These are phyloP conservation scores for Acanthisitta chloris DNA, from an alignment of 2,113 vertebrate species.

Conservation along the genomic window DNA sequence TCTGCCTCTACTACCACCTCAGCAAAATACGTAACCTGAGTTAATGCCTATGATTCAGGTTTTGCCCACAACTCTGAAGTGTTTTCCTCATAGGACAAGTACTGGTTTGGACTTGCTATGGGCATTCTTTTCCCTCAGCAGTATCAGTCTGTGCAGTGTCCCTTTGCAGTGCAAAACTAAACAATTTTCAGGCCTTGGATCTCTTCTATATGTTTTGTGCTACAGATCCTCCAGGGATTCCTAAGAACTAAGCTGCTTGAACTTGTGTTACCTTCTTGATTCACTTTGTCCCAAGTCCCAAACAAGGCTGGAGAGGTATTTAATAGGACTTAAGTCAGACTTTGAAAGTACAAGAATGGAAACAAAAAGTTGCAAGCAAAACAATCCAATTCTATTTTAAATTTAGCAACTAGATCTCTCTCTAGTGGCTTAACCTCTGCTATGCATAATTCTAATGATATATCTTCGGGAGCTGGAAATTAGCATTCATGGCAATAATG, in stretches of 20 bases:
- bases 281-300: background rate
- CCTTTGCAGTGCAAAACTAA: background rate
- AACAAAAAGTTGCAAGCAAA: background rate
- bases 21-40: background rate
- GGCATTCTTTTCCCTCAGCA: background rate
- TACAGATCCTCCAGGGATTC: background rate
- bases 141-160: background rate
- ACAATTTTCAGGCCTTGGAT: background rate
- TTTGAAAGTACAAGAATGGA: background rate
- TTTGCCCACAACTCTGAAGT: background rate
- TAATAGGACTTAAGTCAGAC: background rate
- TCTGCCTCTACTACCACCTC: background rate
- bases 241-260: background rate
- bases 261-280: background rate
- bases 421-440: constrained; percentile 5
- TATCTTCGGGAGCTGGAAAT: background rate
- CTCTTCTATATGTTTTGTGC: background rate
- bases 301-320: background rate
- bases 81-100: background rate
- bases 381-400: background rate
- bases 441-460: background rate
- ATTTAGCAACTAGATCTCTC: background rate
- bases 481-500: background rate
- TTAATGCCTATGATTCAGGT: background rate
- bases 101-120: background rate